These are phyloP conservation scores for Argyra leucocephala DNA, from an alignment of 2,888 invertebrate species.

Conservation along the genomic window DNA sequence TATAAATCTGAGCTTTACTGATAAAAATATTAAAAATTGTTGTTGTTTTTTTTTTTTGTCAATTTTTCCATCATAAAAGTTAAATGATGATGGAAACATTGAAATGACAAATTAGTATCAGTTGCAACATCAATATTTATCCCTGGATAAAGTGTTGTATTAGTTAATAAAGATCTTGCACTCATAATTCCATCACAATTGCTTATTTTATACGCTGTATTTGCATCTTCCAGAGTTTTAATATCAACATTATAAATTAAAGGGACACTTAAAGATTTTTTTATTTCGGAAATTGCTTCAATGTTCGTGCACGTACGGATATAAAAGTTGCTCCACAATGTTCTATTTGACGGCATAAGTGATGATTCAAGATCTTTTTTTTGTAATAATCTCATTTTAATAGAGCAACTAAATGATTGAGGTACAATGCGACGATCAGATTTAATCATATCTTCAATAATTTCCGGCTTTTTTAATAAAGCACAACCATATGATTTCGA, in stretches of 20 bases:
- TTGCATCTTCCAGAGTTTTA: conserved; percentile 61
- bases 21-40: conserved; percentile 68
- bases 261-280: conserved; percentile 64
- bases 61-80: conserved; percentile 89
- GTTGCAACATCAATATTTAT: conserved; percentile 55
- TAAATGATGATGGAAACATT: conserved; percentile 89
- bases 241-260: conserved; percentile 90
- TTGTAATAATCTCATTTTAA: conserved; percentile 71
- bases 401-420: conserved; percentile 72
- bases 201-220: conserved; percentile 54
- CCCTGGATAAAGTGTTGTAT: conserved; percentile 88
- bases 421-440: conserved; percentile 64
- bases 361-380: conserved; percentile 49
- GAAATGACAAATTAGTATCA: conserved; percentile 59
- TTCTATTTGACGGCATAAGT: conserved; percentile 70
- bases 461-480: conserved; percentile 70
- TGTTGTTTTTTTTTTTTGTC: conserved; percentile 61
- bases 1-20: conserved; percentile 57
- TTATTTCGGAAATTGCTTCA: conserved; percentile 60
- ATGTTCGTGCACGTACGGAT: conserved; percentile 84
- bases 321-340: conserved; percentile 80
- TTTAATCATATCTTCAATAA: conserved; percentile 69
- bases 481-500: conserved; percentile 82
- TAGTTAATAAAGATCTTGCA: conserved; percentile 79
- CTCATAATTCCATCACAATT: conserved; percentile 81